A percentile compares a stretch with the other conserved stretches of the same genome.
These are phyloP conservation scores for Zeugodacus cucurbitae DNA, from an alignment of 1,140 invertebrate genomes.

Conservation along the genomic window DNA sequence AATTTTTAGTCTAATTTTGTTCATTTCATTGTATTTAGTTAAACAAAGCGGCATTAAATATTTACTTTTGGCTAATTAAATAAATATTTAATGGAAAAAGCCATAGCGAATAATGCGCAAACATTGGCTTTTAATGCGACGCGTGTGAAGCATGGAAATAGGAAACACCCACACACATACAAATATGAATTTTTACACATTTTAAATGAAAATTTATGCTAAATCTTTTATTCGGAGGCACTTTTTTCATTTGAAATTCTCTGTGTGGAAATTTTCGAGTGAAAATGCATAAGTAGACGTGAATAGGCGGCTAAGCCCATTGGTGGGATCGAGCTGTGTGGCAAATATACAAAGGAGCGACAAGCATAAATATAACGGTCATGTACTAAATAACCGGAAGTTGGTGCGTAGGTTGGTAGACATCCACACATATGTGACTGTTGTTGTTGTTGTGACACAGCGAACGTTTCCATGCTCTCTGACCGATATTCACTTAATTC, in stretches of 20 bases:
- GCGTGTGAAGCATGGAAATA: too few relatives aligned
- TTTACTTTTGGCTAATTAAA: neutral
- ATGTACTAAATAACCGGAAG: neutral
- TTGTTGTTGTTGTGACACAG: too few relatives aligned
- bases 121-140: neutral
- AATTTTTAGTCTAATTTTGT: neutral
- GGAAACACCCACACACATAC: too few relatives aligned
- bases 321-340: neutral
- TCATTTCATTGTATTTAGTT: too few relatives aligned
- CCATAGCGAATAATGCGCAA: neutral
- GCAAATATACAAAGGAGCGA: neutral
- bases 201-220: neutral
- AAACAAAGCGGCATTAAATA: neutral
- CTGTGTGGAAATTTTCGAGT: neutral
- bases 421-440: neutral
- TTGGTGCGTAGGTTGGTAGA: neutral
- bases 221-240: neutral
- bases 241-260: neutral
- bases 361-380: neutral
- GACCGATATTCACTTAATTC: neutral
- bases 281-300: neutral
- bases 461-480: neutral
- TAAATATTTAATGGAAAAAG: constrained; percentile 16
- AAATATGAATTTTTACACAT: neutral
- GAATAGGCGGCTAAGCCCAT: neutral